These are phyloP conservation scores for Mus caroli DNA, from an alignment of 2,797 vertebrate genomes.

Conservation along the genomic window DNA sequence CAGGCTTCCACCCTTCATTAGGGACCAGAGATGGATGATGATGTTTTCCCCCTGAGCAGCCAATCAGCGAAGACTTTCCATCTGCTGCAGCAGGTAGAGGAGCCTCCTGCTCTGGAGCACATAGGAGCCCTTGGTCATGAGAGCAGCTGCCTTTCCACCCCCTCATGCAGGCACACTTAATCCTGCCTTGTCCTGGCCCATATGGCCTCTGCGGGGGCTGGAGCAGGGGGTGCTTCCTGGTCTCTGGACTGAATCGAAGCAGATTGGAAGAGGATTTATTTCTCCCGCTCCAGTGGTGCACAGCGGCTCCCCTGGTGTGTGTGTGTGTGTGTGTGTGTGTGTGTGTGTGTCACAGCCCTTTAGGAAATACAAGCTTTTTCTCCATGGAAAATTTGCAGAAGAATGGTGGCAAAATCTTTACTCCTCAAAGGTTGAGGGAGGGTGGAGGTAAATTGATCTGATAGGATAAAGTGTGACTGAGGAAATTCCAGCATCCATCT, in stretches of 20 bases:
- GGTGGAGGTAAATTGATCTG: neutral
- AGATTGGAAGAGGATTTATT: constrained; percentile 79
- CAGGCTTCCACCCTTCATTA: constrained; percentile 23
- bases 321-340: neutral
- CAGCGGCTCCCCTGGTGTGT: constrained; percentile 27
- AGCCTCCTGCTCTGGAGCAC: neutral
- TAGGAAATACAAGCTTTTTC: constrained; percentile 58
- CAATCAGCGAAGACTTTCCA: constrained; percentile 41
- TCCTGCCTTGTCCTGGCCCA: neutral
- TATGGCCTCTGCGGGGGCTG: neutral
- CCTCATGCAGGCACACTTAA: constrained; percentile 21
- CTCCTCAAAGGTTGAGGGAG: neutral
- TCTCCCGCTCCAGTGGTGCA: constrained; percentile 68
- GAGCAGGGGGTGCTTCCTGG: constrained; percentile 55
- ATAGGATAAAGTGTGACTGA: neutral
- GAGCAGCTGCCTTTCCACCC: constrained; percentile 45
- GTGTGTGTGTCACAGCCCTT: neutral
- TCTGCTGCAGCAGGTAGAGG: constrained; percentile 34
- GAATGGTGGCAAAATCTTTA: constrained; percentile 56
- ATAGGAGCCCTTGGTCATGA: neutral
- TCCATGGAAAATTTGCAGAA: constrained; percentile 63
- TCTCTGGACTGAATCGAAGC: constrained; percentile 54
- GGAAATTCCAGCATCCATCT: neutral
- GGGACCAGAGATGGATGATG: constrained; percentile 44
- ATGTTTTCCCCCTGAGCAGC: constrained; percentile 29